Evolutionary conservation across 1,140 invertebrate species (phyloP).

Genomic region (Spodoptera litura): DNA sequence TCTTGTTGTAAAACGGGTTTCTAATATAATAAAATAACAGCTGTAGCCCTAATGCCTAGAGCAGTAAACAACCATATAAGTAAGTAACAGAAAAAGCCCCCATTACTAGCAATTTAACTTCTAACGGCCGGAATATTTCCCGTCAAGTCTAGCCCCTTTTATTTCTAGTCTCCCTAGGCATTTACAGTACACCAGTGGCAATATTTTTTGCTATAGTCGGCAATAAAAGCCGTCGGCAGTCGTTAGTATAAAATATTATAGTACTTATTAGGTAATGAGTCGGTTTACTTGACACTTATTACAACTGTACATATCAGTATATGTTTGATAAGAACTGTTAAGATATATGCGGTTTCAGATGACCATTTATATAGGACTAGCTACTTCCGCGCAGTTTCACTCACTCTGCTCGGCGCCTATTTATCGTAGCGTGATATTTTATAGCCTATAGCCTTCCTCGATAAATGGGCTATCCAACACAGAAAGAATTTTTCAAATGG

Average conservation of each 20-base stretch:
- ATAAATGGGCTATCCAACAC: too few species aligned
- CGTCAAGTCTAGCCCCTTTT: constrained; percentile 1
- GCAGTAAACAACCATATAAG: too few species aligned
- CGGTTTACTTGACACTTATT: constrained; percentile 40
- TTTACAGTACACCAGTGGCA: constrained; percentile 2
- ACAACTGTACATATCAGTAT: background rate
- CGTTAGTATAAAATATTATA: constrained; percentile 42
- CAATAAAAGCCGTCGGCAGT: constrained; percentile 38
- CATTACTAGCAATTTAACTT: constrained; percentile 15
- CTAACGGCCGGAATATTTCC: constrained; percentile 1
- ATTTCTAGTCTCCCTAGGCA: constrained; percentile 17
- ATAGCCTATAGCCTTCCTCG: too few species aligned
- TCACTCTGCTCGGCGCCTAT: too few species aligned
- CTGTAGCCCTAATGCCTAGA: too few species aligned
- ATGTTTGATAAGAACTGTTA: constrained; percentile 6
- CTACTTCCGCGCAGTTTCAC: too few species aligned
- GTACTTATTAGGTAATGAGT: constrained; percentile 42
- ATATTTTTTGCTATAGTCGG: constrained; percentile 42
- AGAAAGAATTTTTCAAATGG: too few species aligned
- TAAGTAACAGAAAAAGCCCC: background rate
- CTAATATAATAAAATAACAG: too few species aligned
- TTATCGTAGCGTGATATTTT: too few species aligned
- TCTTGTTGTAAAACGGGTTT: too few species aligned
- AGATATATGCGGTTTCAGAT: background rate
- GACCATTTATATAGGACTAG: too few species aligned